Evolutionary conservation across 2,888 invertebrate species (phyloP).

Genomic region (Tiliacea citrago): DNA sequence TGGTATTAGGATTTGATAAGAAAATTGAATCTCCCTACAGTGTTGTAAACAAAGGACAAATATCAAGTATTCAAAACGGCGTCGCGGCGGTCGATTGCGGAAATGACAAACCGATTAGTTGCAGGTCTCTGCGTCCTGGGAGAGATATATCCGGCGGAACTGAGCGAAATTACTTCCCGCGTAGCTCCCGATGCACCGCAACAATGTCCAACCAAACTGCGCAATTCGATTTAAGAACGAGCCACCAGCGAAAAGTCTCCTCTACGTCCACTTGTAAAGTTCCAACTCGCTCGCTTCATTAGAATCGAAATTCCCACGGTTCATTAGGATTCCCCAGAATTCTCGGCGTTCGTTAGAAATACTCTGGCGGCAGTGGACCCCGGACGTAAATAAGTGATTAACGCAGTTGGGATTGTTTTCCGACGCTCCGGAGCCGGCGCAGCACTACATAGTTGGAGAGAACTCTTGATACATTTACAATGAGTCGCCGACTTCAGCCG

Average conservation of each 20-base stretch:
- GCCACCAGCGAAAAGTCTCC: slow-evolving; percentile 73
- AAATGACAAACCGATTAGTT: slow-evolving; percentile 89
- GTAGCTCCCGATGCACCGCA: slow-evolving; percentile 78
- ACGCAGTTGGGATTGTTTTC: slow-evolving; percentile 90
- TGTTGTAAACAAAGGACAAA: slow-evolving; percentile 76
- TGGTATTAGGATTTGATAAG: slow-evolving; percentile 25
- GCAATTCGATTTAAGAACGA: slow-evolving; percentile 81
- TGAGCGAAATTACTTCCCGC: slow-evolving; percentile 85
- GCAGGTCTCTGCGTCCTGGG: slow-evolving; percentile 82
- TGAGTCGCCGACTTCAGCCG: slow-evolving; percentile 74
- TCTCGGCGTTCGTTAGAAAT: slow-evolving; percentile 88
- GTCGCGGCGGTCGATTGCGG: slow-evolving; percentile 84
- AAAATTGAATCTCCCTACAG: slow-evolving; percentile 35
- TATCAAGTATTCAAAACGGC: slow-evolving; percentile 83
- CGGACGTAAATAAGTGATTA: slow-evolving; percentile 90
- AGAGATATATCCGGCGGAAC: slow-evolving; percentile 88
- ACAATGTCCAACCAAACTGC: slow-evolving; percentile 80
- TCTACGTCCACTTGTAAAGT: slow-evolving; percentile 70
- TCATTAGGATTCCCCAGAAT: slow-evolving; percentile 88
- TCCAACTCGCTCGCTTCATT: slow-evolving; percentile 82
- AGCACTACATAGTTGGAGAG: slow-evolving; percentile 78
- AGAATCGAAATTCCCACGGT: slow-evolving; percentile 89
- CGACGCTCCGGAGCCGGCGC: slow-evolving; percentile 74
- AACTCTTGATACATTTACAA: slow-evolving; percentile 88
- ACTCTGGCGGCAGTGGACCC: slow-evolving; percentile 84